phyloP scores from a whole-genome alignment of 2,113 vertebrate genomes.

The Hemiscyllium ocellatum region DNA sequence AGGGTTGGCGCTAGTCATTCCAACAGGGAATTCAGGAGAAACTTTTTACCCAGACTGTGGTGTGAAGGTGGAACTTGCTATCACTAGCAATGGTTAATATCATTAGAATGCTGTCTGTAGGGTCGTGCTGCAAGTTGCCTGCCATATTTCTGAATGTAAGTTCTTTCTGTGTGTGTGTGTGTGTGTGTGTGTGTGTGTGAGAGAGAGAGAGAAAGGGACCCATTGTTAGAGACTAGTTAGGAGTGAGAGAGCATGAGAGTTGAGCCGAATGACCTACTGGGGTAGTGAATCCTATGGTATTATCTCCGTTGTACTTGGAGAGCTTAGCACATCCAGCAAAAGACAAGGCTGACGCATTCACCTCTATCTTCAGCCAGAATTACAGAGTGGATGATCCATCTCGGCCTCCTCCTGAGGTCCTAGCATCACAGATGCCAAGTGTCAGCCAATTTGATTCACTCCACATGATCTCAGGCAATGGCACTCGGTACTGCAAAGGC shows the following conservation, averaged over 20 bases:
- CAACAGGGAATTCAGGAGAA: not conserved
- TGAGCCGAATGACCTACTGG: too few species aligned
- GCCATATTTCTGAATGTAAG: too few species aligned
- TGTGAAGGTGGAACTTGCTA: not conserved
- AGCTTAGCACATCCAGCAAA: not conserved
- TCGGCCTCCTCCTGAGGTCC: not conserved
- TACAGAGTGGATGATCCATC: not conserved
- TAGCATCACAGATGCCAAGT: not conserved
- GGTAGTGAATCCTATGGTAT: not conserved
- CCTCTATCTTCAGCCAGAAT: not conserved
- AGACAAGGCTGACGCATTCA: not conserved
- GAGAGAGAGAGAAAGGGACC: not conserved
- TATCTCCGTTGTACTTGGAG: not conserved
- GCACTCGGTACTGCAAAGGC: not conserved
- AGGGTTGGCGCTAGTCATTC: not conserved
- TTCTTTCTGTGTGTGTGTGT: too few species aligned
- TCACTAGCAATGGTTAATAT: not conserved
- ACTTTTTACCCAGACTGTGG: not conserved
- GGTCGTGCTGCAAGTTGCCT: too few species aligned
- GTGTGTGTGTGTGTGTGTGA: too few species aligned
- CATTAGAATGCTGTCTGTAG: not conserved
- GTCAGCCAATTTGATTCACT: not conserved
- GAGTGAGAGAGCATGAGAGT: not conserved
- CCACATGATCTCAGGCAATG: not conserved
- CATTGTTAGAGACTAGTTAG: too few species aligned